These are phyloP conservation scores for Entomobrya proxima DNA, from an alignment of 2,888 invertebrate species.

Conservation along the genomic window DNA sequence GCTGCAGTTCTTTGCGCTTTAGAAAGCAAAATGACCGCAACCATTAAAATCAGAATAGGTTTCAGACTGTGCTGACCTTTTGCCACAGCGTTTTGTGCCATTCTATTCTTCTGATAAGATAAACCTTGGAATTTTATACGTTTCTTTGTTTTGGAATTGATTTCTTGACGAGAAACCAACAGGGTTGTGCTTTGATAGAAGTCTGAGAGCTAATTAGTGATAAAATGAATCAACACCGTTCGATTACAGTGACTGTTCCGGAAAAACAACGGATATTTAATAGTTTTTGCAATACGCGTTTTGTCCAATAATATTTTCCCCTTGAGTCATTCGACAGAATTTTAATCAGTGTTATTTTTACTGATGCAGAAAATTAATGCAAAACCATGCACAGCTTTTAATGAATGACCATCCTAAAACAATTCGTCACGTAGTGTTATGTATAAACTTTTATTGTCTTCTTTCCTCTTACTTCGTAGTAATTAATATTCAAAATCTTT, in stretches of 20 bases:
- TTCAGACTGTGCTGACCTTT: not conserved
- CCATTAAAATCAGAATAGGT: constrained; percentile 17
- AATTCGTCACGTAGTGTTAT: not conserved
- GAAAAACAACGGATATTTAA: too few relatives aligned
- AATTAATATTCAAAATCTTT: not conserved
- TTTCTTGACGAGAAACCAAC: too few relatives aligned
- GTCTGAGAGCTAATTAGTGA: too few relatives aligned
- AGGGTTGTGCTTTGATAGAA: too few relatives aligned
- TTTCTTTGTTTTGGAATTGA: too few relatives aligned
- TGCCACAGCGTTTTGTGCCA: constrained; percentile 1
- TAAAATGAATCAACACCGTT: too few relatives aligned
- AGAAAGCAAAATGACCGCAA: constrained; percentile 19
- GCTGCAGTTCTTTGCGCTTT: constrained; percentile 11
- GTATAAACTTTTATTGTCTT: not conserved
- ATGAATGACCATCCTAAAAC: not conserved
- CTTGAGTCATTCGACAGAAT: too few relatives aligned
- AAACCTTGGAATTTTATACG: not conserved
- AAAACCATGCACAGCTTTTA: not conserved
- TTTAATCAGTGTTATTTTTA: too few relatives aligned
- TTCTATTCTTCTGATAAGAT: not conserved
- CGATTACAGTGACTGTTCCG: too few relatives aligned
- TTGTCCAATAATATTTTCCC: too few relatives aligned
- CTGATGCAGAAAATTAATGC: too few relatives aligned
- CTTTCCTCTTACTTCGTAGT: not conserved
- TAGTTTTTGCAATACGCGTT: too few relatives aligned